Evolutionary conservation across 2,113 vertebrate species (phyloP).

Genomic region (Seriola rivoliana): DNA sequence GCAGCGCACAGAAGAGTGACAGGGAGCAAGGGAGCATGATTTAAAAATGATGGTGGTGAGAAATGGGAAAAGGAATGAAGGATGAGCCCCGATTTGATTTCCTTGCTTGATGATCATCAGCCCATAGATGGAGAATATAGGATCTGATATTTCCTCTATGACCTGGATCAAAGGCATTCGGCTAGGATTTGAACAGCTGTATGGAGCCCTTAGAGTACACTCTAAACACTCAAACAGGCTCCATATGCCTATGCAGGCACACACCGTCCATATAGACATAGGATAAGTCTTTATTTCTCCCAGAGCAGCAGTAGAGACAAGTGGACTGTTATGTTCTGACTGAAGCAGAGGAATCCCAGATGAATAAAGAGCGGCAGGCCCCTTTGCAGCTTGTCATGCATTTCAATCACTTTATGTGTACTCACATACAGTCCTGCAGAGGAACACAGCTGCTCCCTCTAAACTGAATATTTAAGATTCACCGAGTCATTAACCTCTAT

Average conservation of each 20-base stretch:
- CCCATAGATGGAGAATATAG: background rate
- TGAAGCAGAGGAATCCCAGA: constrained; percentile 43
- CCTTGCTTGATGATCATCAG: constrained; percentile 4
- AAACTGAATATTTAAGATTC: background rate
- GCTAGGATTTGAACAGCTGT: background rate
- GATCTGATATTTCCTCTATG: background rate
- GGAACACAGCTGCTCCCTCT: background rate
- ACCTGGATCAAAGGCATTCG: background rate
- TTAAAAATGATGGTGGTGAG: constrained; percentile 16
- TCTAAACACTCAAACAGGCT: constrained; percentile 7
- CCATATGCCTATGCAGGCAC: background rate
- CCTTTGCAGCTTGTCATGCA: constrained; percentile 40
- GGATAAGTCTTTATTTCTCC: constrained; percentile 27
- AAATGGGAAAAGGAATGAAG: constrained; percentile 14
- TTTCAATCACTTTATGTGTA: constrained; percentile 47
- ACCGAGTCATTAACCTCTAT: background rate
- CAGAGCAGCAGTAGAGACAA: constrained; percentile 51
- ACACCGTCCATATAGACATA: constrained; percentile 23
- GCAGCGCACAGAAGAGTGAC: constrained; percentile 30
- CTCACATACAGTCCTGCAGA: background rate
- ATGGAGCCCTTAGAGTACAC: background rate
- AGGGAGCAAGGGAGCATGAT: constrained; percentile 15
- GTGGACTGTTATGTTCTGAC: constrained; percentile 60
- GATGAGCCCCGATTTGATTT: background rate
- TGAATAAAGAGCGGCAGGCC: constrained; percentile 24